Percentiles rank a stretch among this genome's conserved stretches.
phyloP scores from a whole-genome alignment of 2,888 invertebrate species.

The Eristalis intricaria region DNA sequence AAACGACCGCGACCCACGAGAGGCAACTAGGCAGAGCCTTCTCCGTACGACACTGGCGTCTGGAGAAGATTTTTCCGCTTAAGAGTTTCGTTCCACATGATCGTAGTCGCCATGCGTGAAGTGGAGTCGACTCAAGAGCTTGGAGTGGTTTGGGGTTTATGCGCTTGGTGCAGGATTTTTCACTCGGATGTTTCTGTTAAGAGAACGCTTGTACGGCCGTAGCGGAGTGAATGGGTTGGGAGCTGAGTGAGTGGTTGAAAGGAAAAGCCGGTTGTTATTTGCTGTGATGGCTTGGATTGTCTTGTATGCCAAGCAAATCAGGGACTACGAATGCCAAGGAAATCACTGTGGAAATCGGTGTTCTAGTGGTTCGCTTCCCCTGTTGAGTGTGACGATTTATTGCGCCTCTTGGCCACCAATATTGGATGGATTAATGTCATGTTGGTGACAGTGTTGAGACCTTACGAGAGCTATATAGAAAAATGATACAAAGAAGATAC shows the following conservation, averaged over 20 bases:
- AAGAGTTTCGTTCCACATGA: conserved; percentile 55
- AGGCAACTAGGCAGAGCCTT: conserved; percentile 52
- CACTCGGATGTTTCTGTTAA: not conserved
- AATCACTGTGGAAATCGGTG: too few species aligned
- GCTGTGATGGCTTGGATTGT: too few species aligned
- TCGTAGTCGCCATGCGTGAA: conserved; percentile 28
- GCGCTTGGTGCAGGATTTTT: not conserved
- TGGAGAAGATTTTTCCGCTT: conserved; percentile 25
- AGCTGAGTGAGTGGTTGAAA: not conserved
- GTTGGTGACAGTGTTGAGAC: too few species aligned
- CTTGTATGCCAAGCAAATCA: too few species aligned
- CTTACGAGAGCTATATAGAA: too few species aligned
- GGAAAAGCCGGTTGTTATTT: not conserved
- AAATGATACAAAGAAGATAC: too few species aligned
- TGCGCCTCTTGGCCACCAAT: too few species aligned
- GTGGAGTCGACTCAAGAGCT: conserved; percentile 34
- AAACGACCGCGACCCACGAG: conserved; percentile 43
- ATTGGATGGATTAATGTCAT: too few species aligned
- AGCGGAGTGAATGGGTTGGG: not conserved
- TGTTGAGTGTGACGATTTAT: too few species aligned
- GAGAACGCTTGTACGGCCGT: not conserved
- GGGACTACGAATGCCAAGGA: too few species aligned
- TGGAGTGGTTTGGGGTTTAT: not conserved
- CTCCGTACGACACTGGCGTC: conserved; percentile 45
- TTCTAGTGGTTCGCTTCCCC: too few species aligned